Conservation (phyloP, 2,797 vertebrate species). For the Poecile montanus region DNA sequence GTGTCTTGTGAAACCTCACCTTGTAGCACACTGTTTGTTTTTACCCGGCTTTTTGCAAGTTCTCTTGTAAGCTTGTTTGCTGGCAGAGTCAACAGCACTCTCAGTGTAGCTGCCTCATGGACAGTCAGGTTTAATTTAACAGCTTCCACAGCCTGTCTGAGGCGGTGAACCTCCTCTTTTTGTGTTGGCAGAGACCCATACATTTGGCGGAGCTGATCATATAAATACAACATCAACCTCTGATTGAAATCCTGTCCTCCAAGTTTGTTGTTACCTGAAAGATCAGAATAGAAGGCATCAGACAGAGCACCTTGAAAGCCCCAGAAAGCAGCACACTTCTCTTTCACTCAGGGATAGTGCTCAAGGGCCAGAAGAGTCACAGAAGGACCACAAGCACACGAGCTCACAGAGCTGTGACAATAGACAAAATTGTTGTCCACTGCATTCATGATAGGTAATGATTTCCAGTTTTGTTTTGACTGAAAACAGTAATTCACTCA, state of each 20-base stretch:
- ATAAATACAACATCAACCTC: slow-evolving; percentile 87
- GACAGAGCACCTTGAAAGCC: neutral
- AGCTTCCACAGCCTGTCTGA: slow-evolving; percentile 90
- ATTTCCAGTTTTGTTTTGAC: neutral
- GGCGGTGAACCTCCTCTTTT: slow-evolving; percentile 91
- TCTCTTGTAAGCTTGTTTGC: neutral
- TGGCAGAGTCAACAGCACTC: slow-evolving; percentile 81
- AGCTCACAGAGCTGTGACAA: neutral
- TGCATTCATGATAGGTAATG: neutral
- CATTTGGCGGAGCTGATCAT: slow-evolving; percentile 78
- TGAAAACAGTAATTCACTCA: neutral
- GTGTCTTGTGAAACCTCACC: neutral
- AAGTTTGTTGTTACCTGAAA: slow-evolving; percentile 91
- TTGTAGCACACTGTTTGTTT: neutral
- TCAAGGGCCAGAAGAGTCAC: neutral
- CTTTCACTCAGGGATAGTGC: neutral
- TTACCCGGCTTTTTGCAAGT: neutral
- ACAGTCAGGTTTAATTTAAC: slow-evolving; percentile 93
- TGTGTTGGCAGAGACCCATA: slow-evolving; percentile 83
- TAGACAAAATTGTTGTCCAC: fast-evolving
- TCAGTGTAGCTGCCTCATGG: slow-evolving; percentile 74
- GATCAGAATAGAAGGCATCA: slow-evolving; percentile 6
- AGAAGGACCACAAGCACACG: neutral
- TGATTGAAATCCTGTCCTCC: slow-evolving; percentile 99
- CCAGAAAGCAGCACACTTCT: neutral